Conservation (phyloP, 1,140 invertebrate species). For the Hesperophylax magnus region DNA sequence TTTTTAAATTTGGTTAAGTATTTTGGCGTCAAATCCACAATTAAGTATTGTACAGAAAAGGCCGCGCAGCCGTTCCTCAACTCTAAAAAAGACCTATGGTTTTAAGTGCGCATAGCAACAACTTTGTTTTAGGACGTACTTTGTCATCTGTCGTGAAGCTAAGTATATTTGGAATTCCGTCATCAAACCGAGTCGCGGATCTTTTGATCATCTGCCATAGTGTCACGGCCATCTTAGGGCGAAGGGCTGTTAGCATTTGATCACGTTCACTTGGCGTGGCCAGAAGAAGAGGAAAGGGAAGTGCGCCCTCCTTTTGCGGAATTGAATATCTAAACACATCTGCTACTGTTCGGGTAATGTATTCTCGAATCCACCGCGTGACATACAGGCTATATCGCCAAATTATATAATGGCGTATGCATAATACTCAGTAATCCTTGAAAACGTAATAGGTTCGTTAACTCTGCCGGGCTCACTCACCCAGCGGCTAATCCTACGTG, state of each 20-base stretch:
- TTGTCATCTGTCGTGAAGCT: too few relatives aligned
- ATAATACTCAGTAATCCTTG: slow-evolving; percentile 26
- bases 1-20: too few relatives aligned
- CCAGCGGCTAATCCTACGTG: too few relatives aligned
- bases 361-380: not conserved
- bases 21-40: too few relatives aligned
- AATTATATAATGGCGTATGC: slow-evolving; percentile 3
- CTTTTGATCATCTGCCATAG: too few relatives aligned
- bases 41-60: too few relatives aligned
- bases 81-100: too few relatives aligned
- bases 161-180: too few relatives aligned
- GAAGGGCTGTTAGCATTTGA: not conserved
- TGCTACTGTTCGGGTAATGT: not conserved
- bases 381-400: slow-evolving; percentile 18
- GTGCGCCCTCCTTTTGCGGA: not conserved
- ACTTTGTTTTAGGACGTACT: too few relatives aligned
- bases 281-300: not conserved
- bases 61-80: too few relatives aligned
- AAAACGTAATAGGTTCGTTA: slow-evolving; percentile 30
- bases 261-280: not conserved
- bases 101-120: too few relatives aligned
- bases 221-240: not conserved
- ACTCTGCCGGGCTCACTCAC: slow-evolving; percentile 1
- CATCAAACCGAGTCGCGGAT: too few relatives aligned
- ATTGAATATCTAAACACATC: not conserved